These are phyloP conservation scores for Manis pentadactyla DNA, from an alignment of 2,797 vertebrate species.

Conservation along the genomic window DNA sequence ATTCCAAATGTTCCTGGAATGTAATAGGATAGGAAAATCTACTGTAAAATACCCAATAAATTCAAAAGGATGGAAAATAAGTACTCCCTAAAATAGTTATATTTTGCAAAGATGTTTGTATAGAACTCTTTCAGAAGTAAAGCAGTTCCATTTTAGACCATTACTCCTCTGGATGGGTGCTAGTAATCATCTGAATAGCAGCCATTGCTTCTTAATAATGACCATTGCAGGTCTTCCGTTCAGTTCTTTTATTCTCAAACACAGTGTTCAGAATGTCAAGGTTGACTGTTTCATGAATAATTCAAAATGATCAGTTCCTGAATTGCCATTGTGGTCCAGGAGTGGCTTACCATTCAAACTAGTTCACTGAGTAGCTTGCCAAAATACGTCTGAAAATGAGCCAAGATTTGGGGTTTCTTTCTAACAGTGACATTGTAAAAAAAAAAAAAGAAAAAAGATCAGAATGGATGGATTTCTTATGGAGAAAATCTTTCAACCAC, in stretches of 20 bases:
- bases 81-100: constrained; percentile 40
- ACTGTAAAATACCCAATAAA: constrained; percentile 58
- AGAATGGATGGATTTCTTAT: constrained; percentile 4
- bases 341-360: constrained; percentile 59
- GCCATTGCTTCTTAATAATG: constrained; percentile 73
- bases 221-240: constrained; percentile 62
- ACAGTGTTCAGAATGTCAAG: constrained; percentile 67
- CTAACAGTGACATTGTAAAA: constrained; percentile 11
- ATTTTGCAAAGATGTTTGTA: constrained; percentile 59
- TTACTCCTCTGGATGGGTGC: constrained; percentile 65
- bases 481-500: constrained; percentile 45
- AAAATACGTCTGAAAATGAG: constrained; percentile 45
- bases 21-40: constrained; percentile 61
- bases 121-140: constrained; percentile 68
- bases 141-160: constrained; percentile 65
- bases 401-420: background rate
- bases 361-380: background rate
- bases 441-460: background rate
- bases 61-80: constrained; percentile 65
- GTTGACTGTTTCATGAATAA: constrained; percentile 75
- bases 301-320: constrained; percentile 73
- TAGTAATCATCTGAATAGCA: constrained; percentile 73
- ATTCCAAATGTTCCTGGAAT: constrained; percentile 1
- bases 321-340: constrained; percentile 21
- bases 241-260: constrained; percentile 62